Evolutionary conservation across 2,888 invertebrate species (phyloP), one percentile per base, ranked within the genome.

Genomic region (Pristionchus maxplancki): DNA sequence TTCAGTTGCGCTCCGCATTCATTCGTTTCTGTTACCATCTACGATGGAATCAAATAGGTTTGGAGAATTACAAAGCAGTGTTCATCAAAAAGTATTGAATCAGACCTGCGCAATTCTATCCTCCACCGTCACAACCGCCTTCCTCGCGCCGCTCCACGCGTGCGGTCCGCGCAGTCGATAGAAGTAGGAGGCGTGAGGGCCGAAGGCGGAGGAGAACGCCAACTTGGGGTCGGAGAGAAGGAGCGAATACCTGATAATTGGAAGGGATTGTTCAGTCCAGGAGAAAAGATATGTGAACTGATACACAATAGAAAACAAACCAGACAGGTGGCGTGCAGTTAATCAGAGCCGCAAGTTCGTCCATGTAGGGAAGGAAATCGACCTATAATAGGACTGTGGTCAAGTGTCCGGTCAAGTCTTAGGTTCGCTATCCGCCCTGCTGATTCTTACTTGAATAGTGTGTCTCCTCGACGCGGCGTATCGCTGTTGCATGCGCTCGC

Each of bases 281-380:
- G 28, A 31, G 31, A 31, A 64, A 4, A 28, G 28, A 4, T 6
- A 8, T 34, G 34, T 20, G 31, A 5, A 50, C 78, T 34, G n/a
- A n/a, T n/a, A n/a, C n/a, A n/a, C n/a, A n/a, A n/a, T n/a, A n/a
- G n/a, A n/a, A n/a, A n/a, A n/a, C n/a, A n/a, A 1, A 87, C 78
- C 74, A 78, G 0, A 13, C 15, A 20, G 88, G 88, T 11, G 87
- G 83, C 1, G 15, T 44, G 62, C 95, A 95, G 58, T 95, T 95
- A 40, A 95, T 92, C 13, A 95, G 85, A 48, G 92, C 91, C 6
- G 95, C 95, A 82, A 95, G 90, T 87, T 95, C 95, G 90, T 95
- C 95, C 95, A 95, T 95, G 90, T 95, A 95, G 9, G 91, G 90
- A 20, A 92, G 90, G 89, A 92, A 93, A 88, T 95, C 95, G 20